Evolutionary conservation across 2,888 invertebrate genomes (phyloP), one percentile per base, ranked within the genome.

Genomic region (Tortricodes alternella): DNA sequence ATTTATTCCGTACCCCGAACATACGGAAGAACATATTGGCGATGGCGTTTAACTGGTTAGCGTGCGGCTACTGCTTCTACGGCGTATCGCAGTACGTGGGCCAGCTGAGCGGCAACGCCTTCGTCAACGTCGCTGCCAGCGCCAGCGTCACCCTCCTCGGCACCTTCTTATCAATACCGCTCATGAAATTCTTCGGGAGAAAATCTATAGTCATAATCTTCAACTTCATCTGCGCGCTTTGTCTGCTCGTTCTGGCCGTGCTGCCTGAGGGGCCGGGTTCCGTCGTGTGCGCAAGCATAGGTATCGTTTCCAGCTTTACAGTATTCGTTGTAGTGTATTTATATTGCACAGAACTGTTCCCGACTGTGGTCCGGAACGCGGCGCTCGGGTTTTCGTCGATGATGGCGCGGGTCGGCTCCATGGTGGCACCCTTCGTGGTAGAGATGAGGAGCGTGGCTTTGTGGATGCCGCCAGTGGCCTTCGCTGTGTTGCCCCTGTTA

Each of bases 341-440:
- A 29, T 97, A 95, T 81, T 95, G 95, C 27, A 94, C 96, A 0
- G 98, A 98, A 82, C 76, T 97, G 43, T 97, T 97, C 70, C 98
- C 98, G 0, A 98, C 98, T 0, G 95, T 96, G 1, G 94, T 97
- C 1, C 91, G 98, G 24, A 97, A 97, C 70, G 94, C 95, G 43
- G 97, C 96, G 0, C 92, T 97, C 51, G 97, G 98, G 0, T 92
- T 95, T n/a, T 95, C 95, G 15, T 97, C 97, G 0, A 95, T 96
- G 94, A 93, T 94, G 71, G 97, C 97, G 0, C 92, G 97, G 62
- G 86, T 97, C 16, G 98, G 97, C 0, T 96, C 97, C 0, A 96
- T 97, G 92, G 66, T 94, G 7, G 96, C 97, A 0, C 97, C 97
- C 0, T 96, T 95, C 72, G 92, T 97, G 7, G 94, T 95, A 16